phyloP scores from a whole-genome alignment of 1,140 invertebrate species.

The Paralvinella palmiformis region DNA sequence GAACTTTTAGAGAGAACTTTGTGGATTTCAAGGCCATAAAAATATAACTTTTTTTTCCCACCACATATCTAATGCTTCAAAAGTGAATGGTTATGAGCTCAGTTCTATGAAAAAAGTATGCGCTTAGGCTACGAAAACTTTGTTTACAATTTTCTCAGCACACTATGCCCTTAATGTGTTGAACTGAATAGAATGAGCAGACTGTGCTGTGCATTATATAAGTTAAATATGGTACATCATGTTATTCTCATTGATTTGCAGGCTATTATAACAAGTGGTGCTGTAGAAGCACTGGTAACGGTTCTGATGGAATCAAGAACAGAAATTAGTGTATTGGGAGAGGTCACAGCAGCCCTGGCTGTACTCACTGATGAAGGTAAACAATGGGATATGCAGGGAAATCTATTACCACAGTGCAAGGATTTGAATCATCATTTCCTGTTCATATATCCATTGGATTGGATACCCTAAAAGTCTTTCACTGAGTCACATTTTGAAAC shows the following conservation, averaged over 20 bases:
- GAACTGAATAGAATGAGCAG: constrained; percentile 14
- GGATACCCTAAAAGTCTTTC: background rate
- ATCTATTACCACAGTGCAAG: background rate
- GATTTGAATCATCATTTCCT: background rate
- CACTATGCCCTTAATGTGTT: no score
- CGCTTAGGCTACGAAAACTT: no score
- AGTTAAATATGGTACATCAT: no score
- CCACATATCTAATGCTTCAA: no score
- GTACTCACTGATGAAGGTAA: constrained; percentile 38
- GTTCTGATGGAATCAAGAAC: constrained; percentile 26
- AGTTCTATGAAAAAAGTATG: no score
- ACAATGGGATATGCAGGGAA: background rate
- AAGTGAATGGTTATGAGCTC: no score
- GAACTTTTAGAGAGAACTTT: no score
- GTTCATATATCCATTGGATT: background rate
- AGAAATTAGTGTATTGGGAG: constrained; percentile 22
- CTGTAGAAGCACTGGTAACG: constrained; percentile 27
- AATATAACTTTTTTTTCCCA: no score
- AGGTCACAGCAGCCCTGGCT: constrained; percentile 35
- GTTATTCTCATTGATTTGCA: no score
- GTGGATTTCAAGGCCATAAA: no score
- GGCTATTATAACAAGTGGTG: constrained; percentile 25
- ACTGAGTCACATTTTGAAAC: background rate
- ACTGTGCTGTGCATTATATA: no score
- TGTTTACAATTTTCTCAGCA: no score